These are phyloP conservation scores for Merops nubicus DNA, from an alignment of 2,113 vertebrate species.

Conservation along the genomic window DNA sequence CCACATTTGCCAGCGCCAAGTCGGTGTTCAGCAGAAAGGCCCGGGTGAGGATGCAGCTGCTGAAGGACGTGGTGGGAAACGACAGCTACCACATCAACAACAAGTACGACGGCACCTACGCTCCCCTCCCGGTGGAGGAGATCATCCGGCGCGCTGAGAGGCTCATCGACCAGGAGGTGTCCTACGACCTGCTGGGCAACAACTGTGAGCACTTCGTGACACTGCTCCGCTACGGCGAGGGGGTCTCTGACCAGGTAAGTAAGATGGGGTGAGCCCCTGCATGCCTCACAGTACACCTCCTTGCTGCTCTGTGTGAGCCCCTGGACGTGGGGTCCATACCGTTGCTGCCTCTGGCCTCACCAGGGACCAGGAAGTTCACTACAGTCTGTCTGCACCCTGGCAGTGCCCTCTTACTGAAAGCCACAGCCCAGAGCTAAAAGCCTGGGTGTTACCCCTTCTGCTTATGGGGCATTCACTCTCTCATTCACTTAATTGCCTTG, in stretches of 20 bases:
- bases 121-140: conserved; percentile 79
- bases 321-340: fast-evolving
- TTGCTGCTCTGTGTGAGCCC: neutral
- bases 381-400: neutral
- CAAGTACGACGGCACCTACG: conserved; percentile 84
- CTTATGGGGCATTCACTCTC: fast-evolving
- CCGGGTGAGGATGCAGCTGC: conserved; percentile 89
- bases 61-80: conserved; percentile 87
- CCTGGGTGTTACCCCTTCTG: neutral
- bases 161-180: conserved; percentile 85
- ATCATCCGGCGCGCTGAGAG: conserved; percentile 84
- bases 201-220: conserved; percentile 98
- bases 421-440: too few species aligned
- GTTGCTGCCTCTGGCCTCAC: neutral
- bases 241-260: conserved; percentile 87
- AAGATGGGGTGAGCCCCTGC: neutral
- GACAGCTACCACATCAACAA: conserved; percentile 89
- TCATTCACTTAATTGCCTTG: neutral
- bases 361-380: fast-evolving
- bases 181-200: conserved; percentile 86
- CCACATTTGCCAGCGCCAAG: conserved; percentile 81
- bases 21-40: conserved; percentile 90
- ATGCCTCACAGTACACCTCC: neutral
- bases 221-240: conserved; percentile 86
- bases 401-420: neutral